A percentile compares a stretch with the other conserved stretches of the same genome.
Conservation (phyloP, 2,797 vertebrate genomes). For the Anguilla megastoma region DNA sequence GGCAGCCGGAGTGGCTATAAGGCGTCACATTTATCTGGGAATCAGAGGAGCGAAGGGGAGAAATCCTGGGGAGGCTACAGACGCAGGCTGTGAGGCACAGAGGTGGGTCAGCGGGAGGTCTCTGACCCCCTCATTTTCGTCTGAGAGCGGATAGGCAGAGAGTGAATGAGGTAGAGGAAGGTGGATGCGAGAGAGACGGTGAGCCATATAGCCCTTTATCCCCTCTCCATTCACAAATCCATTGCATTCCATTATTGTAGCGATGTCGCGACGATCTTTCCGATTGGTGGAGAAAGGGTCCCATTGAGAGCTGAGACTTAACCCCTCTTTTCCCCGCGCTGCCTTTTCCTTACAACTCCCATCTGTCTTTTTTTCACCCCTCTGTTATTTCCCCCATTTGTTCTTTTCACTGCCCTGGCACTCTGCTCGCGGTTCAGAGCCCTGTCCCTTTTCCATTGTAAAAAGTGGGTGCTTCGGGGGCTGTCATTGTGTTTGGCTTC, state of each 20-base stretch:
- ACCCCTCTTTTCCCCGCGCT: slow-evolving; percentile 65
- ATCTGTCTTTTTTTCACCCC: slow-evolving; percentile 43
- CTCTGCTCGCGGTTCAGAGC: slow-evolving; percentile 62
- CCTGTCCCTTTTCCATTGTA: slow-evolving; percentile 47
- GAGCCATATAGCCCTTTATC: slow-evolving; percentile 57
- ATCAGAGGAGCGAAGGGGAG: slow-evolving; percentile 65
- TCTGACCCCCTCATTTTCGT: slow-evolving; percentile 69
- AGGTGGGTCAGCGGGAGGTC: slow-evolving; percentile 73
- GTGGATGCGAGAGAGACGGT: slow-evolving; percentile 64
- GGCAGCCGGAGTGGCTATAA: slow-evolving; percentile 54
- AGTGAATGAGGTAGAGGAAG: slow-evolving; percentile 50
- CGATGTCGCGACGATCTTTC: slow-evolving; percentile 75
- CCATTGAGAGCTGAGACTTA: slow-evolving; percentile 74
- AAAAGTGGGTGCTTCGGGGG: slow-evolving; percentile 71
- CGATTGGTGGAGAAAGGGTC: slow-evolving; percentile 74
- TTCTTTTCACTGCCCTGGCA: slow-evolving; percentile 61
- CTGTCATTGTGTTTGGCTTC: slow-evolving; percentile 70
- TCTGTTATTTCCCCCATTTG: slow-evolving; percentile 41
- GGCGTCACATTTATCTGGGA: slow-evolving; percentile 60
- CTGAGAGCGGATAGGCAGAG: slow-evolving; percentile 64
- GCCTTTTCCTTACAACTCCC: slow-evolving; percentile 66
- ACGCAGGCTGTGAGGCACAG: slow-evolving; percentile 69
- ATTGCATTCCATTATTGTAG: slow-evolving; percentile 73
- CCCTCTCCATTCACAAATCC: slow-evolving; percentile 75
- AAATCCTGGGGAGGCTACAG: slow-evolving; percentile 62